Evolutionary conservation across 2,797 vertebrate genomes (phyloP).

Genomic region (Philypnodon macrostomus): DNA sequence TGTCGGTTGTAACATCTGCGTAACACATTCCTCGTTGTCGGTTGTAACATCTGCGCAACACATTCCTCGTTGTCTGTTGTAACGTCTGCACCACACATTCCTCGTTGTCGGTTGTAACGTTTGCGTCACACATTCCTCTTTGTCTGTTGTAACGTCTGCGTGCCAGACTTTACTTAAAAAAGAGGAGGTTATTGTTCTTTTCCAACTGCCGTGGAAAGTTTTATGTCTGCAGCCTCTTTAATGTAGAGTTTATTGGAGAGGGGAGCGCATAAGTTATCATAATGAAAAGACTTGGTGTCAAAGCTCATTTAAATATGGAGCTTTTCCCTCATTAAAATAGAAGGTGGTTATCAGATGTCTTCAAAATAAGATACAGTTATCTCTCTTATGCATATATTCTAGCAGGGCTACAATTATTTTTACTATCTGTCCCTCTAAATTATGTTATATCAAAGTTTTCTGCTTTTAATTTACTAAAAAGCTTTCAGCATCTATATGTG

Average conservation of each 20-base stretch:
- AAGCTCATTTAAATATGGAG: not conserved
- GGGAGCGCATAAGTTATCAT: constrained; percentile 1
- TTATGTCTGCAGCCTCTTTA: constrained; percentile 12
- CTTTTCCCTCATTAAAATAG: not conserved
- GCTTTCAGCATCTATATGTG: no score
- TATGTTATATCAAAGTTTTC: no score
- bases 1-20: constrained; percentile 42
- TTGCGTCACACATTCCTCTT: constrained; percentile 64
- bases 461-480: no score
- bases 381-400: no score
- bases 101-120: constrained; percentile 46
- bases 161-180: constrained; percentile 31
- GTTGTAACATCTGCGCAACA: constrained; percentile 49
- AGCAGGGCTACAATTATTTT: no score
- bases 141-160: constrained; percentile 42
- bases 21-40: constrained; percentile 66
- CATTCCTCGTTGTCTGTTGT: constrained; percentile 61
- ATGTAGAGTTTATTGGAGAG: constrained; percentile 21
- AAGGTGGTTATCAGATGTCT: not conserved
- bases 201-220: constrained; percentile 17
- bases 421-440: no score
- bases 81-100: constrained; percentile 65
- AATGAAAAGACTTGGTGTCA: constrained; percentile 7
- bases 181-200: constrained; percentile 24
- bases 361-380: not conserved